Conservation (phyloP, 2,113 vertebrate genomes). For the Poeciliopsis prolifica region DNA sequence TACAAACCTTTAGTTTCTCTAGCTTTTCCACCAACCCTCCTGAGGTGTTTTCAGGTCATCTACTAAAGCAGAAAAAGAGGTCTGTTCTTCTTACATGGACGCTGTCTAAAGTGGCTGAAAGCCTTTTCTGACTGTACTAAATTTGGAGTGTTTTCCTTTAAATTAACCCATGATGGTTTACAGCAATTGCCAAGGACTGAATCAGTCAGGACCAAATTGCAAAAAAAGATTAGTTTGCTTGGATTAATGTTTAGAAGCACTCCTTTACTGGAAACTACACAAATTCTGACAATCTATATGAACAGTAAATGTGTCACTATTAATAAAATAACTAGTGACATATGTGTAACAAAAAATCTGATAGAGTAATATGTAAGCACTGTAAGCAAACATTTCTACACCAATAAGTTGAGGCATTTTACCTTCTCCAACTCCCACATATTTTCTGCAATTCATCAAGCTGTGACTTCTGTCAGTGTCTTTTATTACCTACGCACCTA, state of each 20-base stretch:
- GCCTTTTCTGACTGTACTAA: neutral
- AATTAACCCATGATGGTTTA: neutral
- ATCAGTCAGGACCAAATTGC: neutral
- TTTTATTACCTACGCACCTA: neutral
- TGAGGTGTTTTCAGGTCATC: neutral
- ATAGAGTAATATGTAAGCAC: neutral
- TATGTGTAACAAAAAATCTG: neutral
- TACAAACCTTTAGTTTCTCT: neutral
- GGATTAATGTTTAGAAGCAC: neutral
- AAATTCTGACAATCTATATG: neutral
- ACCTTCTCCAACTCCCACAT: neutral
- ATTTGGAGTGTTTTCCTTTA: neutral
- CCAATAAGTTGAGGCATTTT: neutral
- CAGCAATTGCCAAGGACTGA: neutral
- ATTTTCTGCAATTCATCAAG: neutral
- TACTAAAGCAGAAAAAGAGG: neutral
- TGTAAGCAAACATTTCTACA: neutral
- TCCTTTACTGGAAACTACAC: neutral
- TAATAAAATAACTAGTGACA: neutral
- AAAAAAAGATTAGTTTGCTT: neutral
- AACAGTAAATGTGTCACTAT: neutral
- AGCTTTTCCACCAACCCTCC: neutral
- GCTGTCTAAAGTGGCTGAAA: conserved; percentile 29
- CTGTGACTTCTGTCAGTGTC: neutral
- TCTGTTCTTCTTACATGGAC: neutral